Evolutionary conservation across 2,797 vertebrate species (phyloP), one percentile per base, ranked within the genome.

Genomic region (Anisognathus igniventris): DNA sequence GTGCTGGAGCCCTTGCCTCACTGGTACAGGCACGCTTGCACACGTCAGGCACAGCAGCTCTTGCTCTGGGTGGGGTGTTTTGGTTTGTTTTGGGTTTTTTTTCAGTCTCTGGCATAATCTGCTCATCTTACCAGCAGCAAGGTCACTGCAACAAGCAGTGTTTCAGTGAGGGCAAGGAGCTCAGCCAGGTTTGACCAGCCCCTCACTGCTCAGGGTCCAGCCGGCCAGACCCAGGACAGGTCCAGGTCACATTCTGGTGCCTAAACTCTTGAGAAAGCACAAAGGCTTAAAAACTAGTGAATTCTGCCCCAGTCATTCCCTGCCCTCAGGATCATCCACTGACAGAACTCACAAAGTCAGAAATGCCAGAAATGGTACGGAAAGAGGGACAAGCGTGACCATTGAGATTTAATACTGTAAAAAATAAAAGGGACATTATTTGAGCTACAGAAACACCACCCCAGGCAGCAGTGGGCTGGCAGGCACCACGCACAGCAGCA

Each of bases 11-110:
- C 57, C 45, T 37, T 2, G 20, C 35, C 45, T 8, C 1, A 4
- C 78, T 57, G 54, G 45, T 1, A 0, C 56, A 74, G 87, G 61
- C 54, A 76, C 4, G 9, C 58, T 86, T 28, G 22, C 56, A 76
- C 76, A 44, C 1, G 6, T 64, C 62, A 20, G 58, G 31, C 53
- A 11, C 53, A 39, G 44, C 17, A 3, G 70, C 68, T 61, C 64
- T 76, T 0, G 0, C 56, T 44, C 51, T 61, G 68, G 67, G 48
- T 62, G 45, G 42, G 31, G 25, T 58, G 16, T 53, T 84, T 50
- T 30, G 30, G 33, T 58, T 58, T 8, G 30, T 7, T 0, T 11
- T 30, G 10, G 8, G 0, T 1, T 6, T 57, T 24, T 31, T 24
- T 33, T 65, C 44, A 42, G 50, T 83, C 51, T 2, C 8, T 73